Evolutionary conservation across 2,797 vertebrate genomes (phyloP), one percentile per base, ranked within the genome.

Genomic region (Coendou prehensilis): DNA sequence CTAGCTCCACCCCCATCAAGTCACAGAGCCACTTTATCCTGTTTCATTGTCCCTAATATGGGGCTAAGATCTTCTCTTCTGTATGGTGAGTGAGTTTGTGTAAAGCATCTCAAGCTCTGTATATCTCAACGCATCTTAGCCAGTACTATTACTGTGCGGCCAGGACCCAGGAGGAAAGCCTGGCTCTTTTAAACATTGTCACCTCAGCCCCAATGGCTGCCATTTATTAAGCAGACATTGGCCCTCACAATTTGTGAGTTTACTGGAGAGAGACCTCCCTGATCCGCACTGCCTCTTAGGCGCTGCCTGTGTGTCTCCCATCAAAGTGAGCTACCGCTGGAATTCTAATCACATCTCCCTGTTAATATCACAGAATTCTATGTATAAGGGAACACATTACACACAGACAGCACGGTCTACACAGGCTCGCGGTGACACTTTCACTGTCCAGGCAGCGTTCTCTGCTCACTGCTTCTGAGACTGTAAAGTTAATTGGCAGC

Each of bases 401-500:
- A 47, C 1, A 7, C 71, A 91, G 78, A 18, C 52, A 33, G 45
- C 88, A 69, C 52, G 2, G 47, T 37, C 45, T 37, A 47, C 20
- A 79, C 81, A 92, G 89, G 73, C 94, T 90, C 9, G 10, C 3
- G 20, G 78, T 3, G 2, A 87, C 0, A 6, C 75, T 79, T 61
- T 73, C 79, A 28, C 45, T 37, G 85, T 92, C 87, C 22, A 8
- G 88, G 91, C 56, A 9, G 75, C 0, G 0, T 59, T 33, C 87
- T 79, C 83, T 85, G 87, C 86, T 83, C 61, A 2, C 50, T 2
- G 57, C 82, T 59, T 87, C 80, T 47, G 87, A 87, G 89, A 63
- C 64, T 10, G 7, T 30, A 8, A 61, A 86, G 71, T 67, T 97
- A 94, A 95, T 88, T 89, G 95, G 96, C 92, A 61, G 82, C 28